Conservation (phyloP, 2,113 vertebrate species). For the Tamias sibiricus region DNA sequence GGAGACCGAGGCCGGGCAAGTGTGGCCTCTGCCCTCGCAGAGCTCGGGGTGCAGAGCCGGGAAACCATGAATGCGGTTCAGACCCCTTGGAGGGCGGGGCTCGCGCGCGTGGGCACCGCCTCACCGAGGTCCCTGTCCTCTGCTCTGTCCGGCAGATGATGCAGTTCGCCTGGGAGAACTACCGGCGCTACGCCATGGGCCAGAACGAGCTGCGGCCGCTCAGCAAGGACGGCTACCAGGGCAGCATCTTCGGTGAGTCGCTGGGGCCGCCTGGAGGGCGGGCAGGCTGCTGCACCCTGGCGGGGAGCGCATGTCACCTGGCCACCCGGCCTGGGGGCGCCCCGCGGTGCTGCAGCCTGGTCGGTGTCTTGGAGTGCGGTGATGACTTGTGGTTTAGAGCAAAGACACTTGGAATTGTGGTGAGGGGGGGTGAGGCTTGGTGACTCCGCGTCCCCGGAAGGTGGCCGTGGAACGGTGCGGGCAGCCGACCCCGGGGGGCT, state of each 20-base stretch:
- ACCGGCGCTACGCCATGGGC: slow-evolving; percentile 94
- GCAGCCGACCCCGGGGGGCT: background rate
- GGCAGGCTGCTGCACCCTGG: too few species aligned
- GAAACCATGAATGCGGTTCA: too few species aligned
- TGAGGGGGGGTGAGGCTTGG: background rate
- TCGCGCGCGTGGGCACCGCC: accelerated
- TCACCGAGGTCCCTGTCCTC: background rate
- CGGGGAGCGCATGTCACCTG: too few species aligned
- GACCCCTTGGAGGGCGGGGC: background rate
- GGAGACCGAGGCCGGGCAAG: background rate
- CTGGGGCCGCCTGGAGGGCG: accelerated
- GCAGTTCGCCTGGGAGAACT: slow-evolving; percentile 99
- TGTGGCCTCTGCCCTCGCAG: background rate
- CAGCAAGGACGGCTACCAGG: slow-evolving; percentile 94
- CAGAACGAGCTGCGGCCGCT: slow-evolving; percentile 97
- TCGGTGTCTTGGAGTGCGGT: background rate
- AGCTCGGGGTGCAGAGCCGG: background rate
- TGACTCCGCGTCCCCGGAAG: accelerated
- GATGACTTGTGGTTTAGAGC: background rate
- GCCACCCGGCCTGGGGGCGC: too few species aligned
- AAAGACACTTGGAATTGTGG: background rate
- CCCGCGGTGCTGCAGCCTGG: background rate
- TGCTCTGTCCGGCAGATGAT: slow-evolving; percentile 93
- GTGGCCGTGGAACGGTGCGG: background rate
- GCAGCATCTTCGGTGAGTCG: slow-evolving; percentile 98